These are phyloP conservation scores for Coendou prehensilis DNA, from an alignment of 2,797 vertebrate genomes.

Conservation along the genomic window DNA sequence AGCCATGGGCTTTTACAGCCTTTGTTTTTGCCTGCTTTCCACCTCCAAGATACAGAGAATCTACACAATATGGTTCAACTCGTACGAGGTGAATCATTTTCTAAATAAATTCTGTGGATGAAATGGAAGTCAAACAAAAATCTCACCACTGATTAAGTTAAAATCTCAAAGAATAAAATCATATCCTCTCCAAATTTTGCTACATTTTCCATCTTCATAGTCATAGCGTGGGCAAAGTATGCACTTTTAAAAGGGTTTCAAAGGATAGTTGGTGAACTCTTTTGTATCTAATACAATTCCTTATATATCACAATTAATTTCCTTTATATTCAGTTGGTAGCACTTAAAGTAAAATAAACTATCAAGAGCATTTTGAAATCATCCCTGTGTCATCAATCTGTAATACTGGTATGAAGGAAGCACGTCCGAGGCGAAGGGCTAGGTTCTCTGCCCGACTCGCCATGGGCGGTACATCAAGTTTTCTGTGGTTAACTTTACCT, in stretches of 20 bases:
- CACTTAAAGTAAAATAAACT: conserved; percentile 27
- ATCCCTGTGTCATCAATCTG: background rate
- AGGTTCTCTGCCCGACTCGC: background rate
- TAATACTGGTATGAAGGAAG: background rate
- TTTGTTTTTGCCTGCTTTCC: conserved; percentile 67
- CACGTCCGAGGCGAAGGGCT: background rate
- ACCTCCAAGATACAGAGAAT: conserved; percentile 50
- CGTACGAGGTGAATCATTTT: conserved; percentile 41
- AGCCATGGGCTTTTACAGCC: conserved; percentile 54
- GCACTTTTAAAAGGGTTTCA: background rate
- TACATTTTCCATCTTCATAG: background rate
- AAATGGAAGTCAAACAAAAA: conserved; percentile 1
- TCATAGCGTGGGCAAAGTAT: background rate
- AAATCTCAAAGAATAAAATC: background rate
- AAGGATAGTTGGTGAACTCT: background rate
- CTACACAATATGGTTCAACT: conserved; percentile 56
- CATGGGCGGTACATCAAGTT: background rate
- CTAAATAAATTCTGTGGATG: conserved; percentile 63
- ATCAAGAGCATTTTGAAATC: background rate
- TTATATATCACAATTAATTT: background rate
- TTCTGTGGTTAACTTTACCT: background rate
- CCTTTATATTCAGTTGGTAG: background rate
- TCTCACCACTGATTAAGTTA: background rate
- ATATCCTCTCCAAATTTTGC: background rate
- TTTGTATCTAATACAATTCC: background rate